Evolutionary conservation across 2,113 vertebrate species (phyloP).

Genomic region (Xiphophorus couchianus): DNA sequence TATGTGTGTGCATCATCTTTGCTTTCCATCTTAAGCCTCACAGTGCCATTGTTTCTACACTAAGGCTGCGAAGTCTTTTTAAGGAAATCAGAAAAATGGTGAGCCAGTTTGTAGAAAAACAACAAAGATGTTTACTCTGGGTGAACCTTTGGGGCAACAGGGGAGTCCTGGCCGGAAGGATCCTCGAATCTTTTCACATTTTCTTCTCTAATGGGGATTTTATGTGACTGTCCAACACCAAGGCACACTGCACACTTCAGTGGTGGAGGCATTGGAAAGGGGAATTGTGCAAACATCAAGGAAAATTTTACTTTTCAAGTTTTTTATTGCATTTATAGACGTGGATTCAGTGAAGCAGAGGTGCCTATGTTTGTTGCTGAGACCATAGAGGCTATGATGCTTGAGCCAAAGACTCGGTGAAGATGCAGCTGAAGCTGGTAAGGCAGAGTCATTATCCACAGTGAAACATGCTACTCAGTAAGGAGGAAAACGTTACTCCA

Average conservation of each 20-base stretch:
- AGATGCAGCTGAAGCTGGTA: too few relatives aligned
- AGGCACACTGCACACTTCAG: neutral
- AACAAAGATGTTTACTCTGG: neutral
- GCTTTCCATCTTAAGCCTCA: neutral
- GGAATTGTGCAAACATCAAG: neutral
- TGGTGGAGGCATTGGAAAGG: neutral
- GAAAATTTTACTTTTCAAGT: too few relatives aligned
- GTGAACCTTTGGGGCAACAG: neutral
- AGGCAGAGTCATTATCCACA: too few relatives aligned
- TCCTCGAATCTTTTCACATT: too few relatives aligned
- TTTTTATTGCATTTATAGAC: too few relatives aligned
- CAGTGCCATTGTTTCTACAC: neutral
- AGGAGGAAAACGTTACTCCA: too few relatives aligned
- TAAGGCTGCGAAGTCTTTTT: neutral
- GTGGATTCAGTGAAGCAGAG: too few relatives aligned
- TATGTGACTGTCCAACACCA: neutral
- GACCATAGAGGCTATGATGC: too few relatives aligned
- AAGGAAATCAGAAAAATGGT: neutral
- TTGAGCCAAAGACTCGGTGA: neutral
- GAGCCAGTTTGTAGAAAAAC: neutral
- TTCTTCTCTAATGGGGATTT: too few relatives aligned
- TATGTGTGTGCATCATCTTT: neutral
- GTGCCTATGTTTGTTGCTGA: too few relatives aligned
- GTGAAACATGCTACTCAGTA: too few relatives aligned
- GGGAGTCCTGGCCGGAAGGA: too few relatives aligned